Base-by-base conservation (phyloP, 2,888 invertebrate species). In the Caenorhabditis doughertyi region DNA sequence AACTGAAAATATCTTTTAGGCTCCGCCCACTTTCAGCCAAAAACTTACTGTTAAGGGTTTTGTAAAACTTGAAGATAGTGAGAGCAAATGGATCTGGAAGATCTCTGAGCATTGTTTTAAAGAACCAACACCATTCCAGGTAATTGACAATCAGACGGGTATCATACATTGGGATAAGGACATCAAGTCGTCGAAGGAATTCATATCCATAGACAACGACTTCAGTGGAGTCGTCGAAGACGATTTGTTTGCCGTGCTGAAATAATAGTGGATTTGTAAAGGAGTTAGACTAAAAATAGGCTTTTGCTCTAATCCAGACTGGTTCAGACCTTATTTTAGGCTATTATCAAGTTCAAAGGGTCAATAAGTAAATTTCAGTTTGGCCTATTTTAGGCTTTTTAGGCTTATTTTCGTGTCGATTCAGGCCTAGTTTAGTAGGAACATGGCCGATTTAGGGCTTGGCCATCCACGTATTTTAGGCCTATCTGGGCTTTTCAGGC, bases 161-260 rank as follows among this genome's bases (percentile, higher is more conserved):
- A 25, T 87, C 79, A 62, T 88, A 89, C 53, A 71, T 70, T 9
- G 89, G 89, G 9, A 90, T 79, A 4, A 92, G 84, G 5, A 86
- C 73, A 55, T 91, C 92, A 29, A 93, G 87, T 8, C 90, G 85
- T 21, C 88, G 67, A 11, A 92, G 88, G 81, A 92, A 93, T 16
- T 92, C 92, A 27, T 90, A 85, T 16, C 92, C 92, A 80, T 92
- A 93, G 9, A 93, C 89, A 32, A 92, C 92, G 2, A 93, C 89
- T 76, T 91, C 89, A 0, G 90, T 89, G 23, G 74, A 49, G 32
- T 88, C 85, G 60, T 88, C 85, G 79, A 91, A 91, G 0, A 62
- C 72, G 64, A 91, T 91, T 25, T 27, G 79, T n/a, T 83, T 68
- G 9, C 85, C 87, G 58, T 87, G 74, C 83, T 85, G 80, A 25